Conservation (phyloP, 2,888 invertebrate species). For the Eurytoma californica region DNA sequence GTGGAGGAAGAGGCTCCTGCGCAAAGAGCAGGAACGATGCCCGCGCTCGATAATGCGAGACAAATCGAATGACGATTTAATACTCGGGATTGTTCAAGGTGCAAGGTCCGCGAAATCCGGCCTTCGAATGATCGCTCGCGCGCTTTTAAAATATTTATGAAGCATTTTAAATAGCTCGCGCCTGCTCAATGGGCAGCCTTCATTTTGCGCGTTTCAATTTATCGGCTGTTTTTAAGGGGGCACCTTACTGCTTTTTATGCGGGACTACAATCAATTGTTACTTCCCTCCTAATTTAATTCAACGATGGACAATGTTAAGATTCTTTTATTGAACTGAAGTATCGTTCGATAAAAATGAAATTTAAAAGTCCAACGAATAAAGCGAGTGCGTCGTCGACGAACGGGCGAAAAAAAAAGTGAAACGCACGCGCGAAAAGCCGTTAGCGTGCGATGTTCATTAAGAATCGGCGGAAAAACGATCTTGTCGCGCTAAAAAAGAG, state of each 20-base stretch:
- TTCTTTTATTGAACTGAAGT: too few relatives aligned
- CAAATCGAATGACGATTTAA: conserved; percentile 57
- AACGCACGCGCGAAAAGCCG: conserved; percentile 44
- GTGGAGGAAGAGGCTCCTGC: background rate
- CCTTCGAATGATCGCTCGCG: conserved; percentile 3
- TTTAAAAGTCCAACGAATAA: background rate
- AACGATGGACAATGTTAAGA: too few relatives aligned
- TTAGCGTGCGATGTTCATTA: conserved; percentile 47
- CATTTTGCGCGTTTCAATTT: too few relatives aligned
- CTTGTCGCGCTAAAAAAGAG: conserved; percentile 48
- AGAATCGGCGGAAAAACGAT: conserved; percentile 50
- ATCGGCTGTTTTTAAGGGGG: too few relatives aligned
- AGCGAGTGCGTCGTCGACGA: background rate
- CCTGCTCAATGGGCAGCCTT: too few relatives aligned
- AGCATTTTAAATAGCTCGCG: background rate
- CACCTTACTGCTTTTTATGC: too few relatives aligned
- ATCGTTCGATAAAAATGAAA: too few relatives aligned
- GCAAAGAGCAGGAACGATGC: conserved; percentile 11
- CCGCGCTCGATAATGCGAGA: conserved; percentile 42
- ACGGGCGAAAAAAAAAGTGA: conserved; percentile 18
- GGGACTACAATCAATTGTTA: too few relatives aligned
- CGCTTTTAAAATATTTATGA: conserved; percentile 18
- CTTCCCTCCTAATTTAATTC: too few relatives aligned
- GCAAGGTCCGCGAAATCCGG: background rate
- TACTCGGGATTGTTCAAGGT: conserved; percentile 35